Evolutionary conservation across 2,888 invertebrate species (phyloP).

Genomic region (Hydrotaea diabolus): DNA sequence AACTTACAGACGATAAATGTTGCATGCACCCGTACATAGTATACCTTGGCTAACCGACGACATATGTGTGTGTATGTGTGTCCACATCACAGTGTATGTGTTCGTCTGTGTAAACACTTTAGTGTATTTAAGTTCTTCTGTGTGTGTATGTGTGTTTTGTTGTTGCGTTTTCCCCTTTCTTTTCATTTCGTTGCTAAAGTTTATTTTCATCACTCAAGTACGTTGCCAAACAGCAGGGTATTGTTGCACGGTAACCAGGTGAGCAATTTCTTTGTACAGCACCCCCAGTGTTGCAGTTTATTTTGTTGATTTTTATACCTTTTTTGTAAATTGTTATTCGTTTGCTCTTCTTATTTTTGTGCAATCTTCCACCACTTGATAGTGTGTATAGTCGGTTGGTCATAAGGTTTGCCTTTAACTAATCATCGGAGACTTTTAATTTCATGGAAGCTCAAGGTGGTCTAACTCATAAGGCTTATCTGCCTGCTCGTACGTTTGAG

Average conservation of each 20-base stretch:
- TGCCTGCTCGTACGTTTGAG: too few species aligned
- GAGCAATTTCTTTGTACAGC: conserved; percentile 50
- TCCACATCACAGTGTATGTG: neutral
- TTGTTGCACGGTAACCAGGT: conserved; percentile 48
- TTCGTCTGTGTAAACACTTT: conserved; percentile 32
- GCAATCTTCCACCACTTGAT: neutral
- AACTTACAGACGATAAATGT: neutral
- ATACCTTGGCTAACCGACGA: neutral
- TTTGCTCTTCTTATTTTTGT: neutral
- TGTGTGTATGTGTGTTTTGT: conserved; percentile 4
- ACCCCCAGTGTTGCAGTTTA: conserved; percentile 48
- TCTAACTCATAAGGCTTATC: too few species aligned
- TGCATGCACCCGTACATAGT: neutral
- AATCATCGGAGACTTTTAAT: neutral
- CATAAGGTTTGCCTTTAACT: neutral
- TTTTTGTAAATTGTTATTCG: neutral
- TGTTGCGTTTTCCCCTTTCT: conserved; percentile 9
- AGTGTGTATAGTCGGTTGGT: conserved; percentile 13
- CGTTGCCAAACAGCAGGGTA: conserved; percentile 29
- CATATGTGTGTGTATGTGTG: neutral
- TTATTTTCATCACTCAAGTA: conserved; percentile 75
- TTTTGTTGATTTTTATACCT: conserved; percentile 42
- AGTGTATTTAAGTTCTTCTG: conserved; percentile 47
- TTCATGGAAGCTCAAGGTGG: too few species aligned
- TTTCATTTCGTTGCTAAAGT: conserved; percentile 66